A percentile compares a stretch with the other conserved stretches of the same genome.
These are phyloP conservation scores for rat (Rattus norvegicus) DNA, from an alignment of 2,113 vertebrate species.

Conservation along the genomic window DNA sequence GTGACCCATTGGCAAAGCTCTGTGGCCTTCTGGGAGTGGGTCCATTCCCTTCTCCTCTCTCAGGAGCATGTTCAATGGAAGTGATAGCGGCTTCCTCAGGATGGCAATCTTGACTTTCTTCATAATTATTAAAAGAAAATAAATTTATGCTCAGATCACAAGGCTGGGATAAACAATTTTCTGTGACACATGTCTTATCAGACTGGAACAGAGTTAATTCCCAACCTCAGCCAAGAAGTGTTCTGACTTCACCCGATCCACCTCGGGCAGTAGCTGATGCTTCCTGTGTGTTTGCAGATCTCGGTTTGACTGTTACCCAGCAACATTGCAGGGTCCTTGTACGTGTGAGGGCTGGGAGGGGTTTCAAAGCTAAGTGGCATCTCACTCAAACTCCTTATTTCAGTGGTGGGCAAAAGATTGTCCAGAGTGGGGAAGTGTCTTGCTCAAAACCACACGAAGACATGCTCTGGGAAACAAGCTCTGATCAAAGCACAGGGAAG, in stretches of 20 bases:
- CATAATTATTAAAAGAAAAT: conserved; percentile 23
- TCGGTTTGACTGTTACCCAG: not conserved
- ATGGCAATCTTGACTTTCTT: not conserved
- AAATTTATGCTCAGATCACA: conserved; percentile 22
- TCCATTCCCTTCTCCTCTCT: not conserved
- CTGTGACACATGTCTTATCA: not conserved
- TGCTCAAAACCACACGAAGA: not conserved
- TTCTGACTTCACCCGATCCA: not conserved
- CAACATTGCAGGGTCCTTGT: not conserved
- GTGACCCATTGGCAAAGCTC: not conserved
- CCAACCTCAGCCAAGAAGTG: not conserved
- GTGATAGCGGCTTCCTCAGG: not conserved
- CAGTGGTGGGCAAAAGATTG: not conserved
- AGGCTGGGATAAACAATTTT: not conserved
- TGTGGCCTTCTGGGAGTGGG: not conserved
- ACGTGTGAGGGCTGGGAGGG: not conserved
- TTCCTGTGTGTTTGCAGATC: not conserved
- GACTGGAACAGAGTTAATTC: not conserved
- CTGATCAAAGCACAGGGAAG: not conserved
- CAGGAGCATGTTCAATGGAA: not conserved
- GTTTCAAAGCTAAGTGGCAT: not conserved
- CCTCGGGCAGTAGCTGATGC: not conserved
- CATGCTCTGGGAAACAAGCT: not conserved
- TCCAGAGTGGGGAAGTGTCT: conserved; percentile 1
- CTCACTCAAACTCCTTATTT: not conserved